Percentiles rank a stretch among this genome's conserved stretches.
These are phyloP conservation scores for Corythornis vintsioides DNA, from an alignment of 2,113 vertebrate species.

Conservation along the genomic window DNA sequence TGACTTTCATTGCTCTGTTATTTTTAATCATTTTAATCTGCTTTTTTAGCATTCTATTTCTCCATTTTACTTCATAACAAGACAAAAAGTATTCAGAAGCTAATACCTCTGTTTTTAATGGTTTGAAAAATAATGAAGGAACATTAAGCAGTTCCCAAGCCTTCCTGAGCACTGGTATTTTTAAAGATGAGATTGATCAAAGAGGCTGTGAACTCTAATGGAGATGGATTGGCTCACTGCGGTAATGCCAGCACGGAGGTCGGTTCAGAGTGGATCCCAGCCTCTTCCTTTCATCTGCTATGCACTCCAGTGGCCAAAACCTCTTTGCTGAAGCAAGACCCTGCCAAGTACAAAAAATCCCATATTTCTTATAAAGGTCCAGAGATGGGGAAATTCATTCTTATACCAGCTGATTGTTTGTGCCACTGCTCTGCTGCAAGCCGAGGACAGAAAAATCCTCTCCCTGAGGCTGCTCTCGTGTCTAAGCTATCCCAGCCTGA, in stretches of 20 bases:
- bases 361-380: not conserved
- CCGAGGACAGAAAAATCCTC: not conserved
- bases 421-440: not conserved
- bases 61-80: constrained; percentile 31
- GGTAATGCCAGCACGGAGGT: not conserved
- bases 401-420: not conserved
- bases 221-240: constrained; percentile 41
- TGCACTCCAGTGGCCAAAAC: not conserved
- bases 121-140: constrained; percentile 43
- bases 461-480: rapidly evolving
- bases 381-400: not conserved
- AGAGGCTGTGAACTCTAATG: constrained; percentile 55
- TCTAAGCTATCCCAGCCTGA: not conserved
- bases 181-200: constrained; percentile 67
- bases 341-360: not conserved
- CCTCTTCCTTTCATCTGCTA: constrained; percentile 14
- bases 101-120: constrained; percentile 49
- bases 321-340: not conserved
- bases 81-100: constrained; percentile 40
- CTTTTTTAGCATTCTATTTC: not conserved
- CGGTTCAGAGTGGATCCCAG: not conserved
- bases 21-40: constrained; percentile 60
- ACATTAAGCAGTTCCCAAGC: constrained; percentile 8
- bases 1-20: constrained; percentile 48
- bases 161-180: constrained; percentile 32